These are phyloP conservation scores for Chloropsis hardwickii DNA, from an alignment of 2,113 vertebrate genomes.

Conservation along the genomic window DNA sequence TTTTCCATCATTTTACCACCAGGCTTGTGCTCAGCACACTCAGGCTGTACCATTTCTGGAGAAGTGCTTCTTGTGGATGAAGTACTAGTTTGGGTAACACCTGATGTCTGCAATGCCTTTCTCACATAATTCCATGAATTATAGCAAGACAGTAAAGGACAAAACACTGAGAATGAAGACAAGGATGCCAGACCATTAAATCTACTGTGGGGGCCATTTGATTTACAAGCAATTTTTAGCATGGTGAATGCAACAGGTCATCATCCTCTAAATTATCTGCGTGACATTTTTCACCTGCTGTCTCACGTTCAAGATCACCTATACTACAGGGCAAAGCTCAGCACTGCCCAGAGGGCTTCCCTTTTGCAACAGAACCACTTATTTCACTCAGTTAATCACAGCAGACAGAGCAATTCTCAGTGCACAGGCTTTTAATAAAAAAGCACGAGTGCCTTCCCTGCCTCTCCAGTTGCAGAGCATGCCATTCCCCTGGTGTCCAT, in stretches of 20 bases:
- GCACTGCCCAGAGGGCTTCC: neutral
- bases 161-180: neutral
- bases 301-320: neutral
- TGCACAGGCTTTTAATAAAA: neutral
- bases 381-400: neutral
- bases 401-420: fast-evolving
- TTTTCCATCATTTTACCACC: neutral
- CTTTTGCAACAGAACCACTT: neutral
- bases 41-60: neutral
- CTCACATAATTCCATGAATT: neutral
- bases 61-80: neutral
- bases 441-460: neutral
- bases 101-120: neutral
- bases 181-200: neutral
- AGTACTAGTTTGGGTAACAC: neutral
- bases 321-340: neutral
- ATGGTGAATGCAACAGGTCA: neutral
- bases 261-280: neutral
- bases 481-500: neutral
- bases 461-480: neutral
- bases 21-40: neutral
- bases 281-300: neutral
- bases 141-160: neutral
- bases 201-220: neutral
- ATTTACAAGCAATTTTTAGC: neutral